These are phyloP conservation scores for Lepidothrix coronata DNA, from an alignment of 2,113 vertebrate species.

Conservation along the genomic window DNA sequence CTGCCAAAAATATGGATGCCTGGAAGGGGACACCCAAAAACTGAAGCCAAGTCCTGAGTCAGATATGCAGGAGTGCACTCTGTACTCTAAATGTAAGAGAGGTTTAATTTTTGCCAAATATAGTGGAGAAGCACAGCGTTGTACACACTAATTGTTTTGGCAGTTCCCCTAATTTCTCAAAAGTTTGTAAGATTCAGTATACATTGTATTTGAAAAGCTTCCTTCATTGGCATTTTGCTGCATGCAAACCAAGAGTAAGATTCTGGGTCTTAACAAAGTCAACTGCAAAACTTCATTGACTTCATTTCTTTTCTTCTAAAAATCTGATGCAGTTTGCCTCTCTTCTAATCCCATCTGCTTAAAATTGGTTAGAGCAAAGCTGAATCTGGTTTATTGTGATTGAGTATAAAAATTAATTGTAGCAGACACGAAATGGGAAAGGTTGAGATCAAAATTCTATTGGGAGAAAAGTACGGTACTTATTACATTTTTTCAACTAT, in stretches of 20 bases:
- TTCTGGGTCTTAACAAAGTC: background rate
- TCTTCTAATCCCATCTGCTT: background rate
- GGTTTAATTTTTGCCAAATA: background rate
- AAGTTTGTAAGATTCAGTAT: background rate
- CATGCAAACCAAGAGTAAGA: background rate
- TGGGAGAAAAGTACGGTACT: background rate
- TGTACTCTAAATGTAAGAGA: conserved; percentile 72
- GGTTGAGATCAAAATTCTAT: background rate
- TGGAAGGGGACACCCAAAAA: conserved; percentile 66
- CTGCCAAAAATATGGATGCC: conserved; percentile 40
- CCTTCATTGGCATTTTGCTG: background rate
- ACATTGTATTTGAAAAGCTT: background rate
- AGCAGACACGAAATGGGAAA: background rate
- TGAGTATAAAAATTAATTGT: background rate
- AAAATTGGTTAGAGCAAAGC: background rate
- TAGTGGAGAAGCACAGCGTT: background rate
- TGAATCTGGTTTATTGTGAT: background rate
- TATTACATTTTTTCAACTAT: background rate
- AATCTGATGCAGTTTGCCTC: background rate
- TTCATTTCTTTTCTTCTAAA: background rate
- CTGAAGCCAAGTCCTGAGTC: conserved; percentile 52
- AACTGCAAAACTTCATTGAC: background rate
- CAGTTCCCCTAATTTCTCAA: background rate
- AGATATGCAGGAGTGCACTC: conserved; percentile 59
- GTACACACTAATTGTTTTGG: background rate